These are phyloP conservation scores for Catharus minimus DNA, from an alignment of 2,113 vertebrate genomes.

Conservation along the genomic window DNA sequence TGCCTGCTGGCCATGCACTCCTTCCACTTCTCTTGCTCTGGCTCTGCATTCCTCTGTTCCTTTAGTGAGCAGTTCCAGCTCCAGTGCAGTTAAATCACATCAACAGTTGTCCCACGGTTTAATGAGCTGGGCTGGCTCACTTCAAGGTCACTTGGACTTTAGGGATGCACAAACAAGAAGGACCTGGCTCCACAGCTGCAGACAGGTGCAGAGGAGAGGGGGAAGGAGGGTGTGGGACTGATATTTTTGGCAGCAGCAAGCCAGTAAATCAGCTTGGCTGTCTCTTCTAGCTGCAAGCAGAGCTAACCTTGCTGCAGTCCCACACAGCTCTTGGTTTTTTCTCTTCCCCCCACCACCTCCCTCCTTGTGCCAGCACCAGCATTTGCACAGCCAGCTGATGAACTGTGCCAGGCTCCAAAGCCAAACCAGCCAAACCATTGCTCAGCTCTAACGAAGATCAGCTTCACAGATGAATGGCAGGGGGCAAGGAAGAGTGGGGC, in stretches of 20 bases:
- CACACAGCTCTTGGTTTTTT: neutral
- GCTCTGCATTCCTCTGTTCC: neutral
- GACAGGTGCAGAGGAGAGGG: neutral
- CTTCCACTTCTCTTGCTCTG: neutral
- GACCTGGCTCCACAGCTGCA: neutral
- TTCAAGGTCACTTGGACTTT: neutral
- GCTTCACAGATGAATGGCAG: neutral
- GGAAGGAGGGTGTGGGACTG: neutral
- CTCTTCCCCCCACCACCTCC: neutral
- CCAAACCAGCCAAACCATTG: neutral
- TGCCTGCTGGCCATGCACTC: neutral
- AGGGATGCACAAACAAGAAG: neutral
- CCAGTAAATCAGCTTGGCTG: neutral
- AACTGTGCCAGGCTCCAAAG: neutral
- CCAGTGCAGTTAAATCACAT: neutral
- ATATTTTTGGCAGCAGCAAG: conserved; percentile 16
- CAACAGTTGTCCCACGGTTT: neutral
- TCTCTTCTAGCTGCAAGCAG: neutral
- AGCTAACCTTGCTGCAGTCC: neutral
- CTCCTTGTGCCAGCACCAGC: neutral
- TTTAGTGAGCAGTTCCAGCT: neutral
- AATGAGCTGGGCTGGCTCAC: neutral
- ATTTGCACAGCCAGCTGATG: neutral
- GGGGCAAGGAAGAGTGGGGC: neutral
- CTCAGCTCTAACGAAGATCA: neutral